These are phyloP conservation scores for Neodon shergylaensis DNA, from an alignment of 2,113 vertebrate genomes.

Conservation along the genomic window DNA sequence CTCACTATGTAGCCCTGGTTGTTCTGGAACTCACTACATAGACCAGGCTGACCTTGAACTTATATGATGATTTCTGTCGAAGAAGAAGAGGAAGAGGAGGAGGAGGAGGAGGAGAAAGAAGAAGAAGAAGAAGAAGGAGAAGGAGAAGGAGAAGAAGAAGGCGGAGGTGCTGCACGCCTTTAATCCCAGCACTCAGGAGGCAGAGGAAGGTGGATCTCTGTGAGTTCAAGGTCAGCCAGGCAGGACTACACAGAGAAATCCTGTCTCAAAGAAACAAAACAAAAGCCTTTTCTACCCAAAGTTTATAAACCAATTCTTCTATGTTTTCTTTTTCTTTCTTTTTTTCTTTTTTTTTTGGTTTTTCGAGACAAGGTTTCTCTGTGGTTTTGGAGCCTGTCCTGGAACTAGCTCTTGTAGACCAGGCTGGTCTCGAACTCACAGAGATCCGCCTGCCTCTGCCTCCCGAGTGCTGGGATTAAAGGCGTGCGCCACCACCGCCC, in stretches of 20 bases:
- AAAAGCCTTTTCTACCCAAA: slow-evolving; percentile 75
- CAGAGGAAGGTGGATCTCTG: neutral
- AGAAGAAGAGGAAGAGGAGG: neutral
- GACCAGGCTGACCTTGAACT: neutral
- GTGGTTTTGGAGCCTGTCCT: too few species aligned
- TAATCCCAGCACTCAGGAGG: neutral
- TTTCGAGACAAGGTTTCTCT: too few species aligned
- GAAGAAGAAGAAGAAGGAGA: neutral
- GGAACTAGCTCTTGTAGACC: too few species aligned
- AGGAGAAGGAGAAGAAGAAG: neutral
- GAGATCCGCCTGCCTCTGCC: too few species aligned
- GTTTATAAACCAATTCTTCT: slow-evolving; percentile 74
- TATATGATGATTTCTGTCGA: slow-evolving; percentile 38
- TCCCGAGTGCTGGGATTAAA: too few species aligned
- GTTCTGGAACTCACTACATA: neutral
- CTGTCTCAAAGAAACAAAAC: neutral
- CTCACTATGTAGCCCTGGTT: neutral
- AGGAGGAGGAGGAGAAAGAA: too few species aligned
- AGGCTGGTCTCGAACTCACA: too few species aligned
- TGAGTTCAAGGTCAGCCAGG: neutral
- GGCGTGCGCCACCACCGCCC: too few species aligned
- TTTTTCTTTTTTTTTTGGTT: too few species aligned
- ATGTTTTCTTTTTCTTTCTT: too few species aligned
- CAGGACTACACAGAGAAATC: neutral
- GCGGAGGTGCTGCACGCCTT: neutral